Evolutionary conservation across 2,888 invertebrate species (phyloP).

Genomic region (Cremastobaeus sp.): DNA sequence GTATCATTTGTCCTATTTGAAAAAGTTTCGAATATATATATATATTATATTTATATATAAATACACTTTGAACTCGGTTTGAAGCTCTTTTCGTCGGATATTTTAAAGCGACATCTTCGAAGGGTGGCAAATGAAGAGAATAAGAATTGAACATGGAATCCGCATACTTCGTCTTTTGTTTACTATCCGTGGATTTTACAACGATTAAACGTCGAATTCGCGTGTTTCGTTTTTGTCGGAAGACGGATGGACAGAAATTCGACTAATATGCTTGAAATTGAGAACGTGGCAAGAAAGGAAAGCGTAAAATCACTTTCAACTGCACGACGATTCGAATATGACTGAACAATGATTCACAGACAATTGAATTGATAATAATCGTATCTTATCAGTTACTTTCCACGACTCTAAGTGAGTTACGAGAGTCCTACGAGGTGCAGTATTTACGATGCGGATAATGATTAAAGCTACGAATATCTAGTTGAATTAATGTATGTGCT

Average conservation of each 20-base stretch:
- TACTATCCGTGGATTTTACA: too few relatives aligned
- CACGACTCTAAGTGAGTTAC: slow-evolving; percentile 72
- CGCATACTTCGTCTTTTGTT: too few relatives aligned
- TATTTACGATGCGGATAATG: slow-evolving; percentile 76
- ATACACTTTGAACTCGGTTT: slow-evolving; percentile 13
- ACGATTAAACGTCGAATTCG: too few relatives aligned
- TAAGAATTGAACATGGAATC: too few relatives aligned
- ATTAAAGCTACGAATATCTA: slow-evolving; percentile 77
- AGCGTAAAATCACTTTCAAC: too few relatives aligned
- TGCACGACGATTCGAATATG: slow-evolving; percentile 2
- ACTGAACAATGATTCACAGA: slow-evolving; percentile 33
- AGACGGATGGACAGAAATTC: too few relatives aligned
- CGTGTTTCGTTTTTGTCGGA: too few relatives aligned
- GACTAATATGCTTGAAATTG: too few relatives aligned
- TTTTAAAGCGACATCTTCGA: too few relatives aligned
- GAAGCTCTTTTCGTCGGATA: slow-evolving; percentile 27
- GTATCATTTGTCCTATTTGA: slow-evolving; percentile 3
- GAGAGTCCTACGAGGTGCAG: slow-evolving; percentile 75
- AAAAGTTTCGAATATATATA: too few relatives aligned
- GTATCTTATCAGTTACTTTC: slow-evolving; percentile 55
- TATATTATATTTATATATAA: slow-evolving; percentile 17
- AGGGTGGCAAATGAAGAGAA: too few relatives aligned
- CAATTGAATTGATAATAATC: slow-evolving; percentile 58
- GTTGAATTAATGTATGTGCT: slow-evolving; percentile 76
- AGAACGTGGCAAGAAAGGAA: too few relatives aligned